A percentile compares a stretch with the other conserved stretches of the same genome.
Conservation (phyloP, 2,113 vertebrate species). For the Sula dactylatra region DNA sequence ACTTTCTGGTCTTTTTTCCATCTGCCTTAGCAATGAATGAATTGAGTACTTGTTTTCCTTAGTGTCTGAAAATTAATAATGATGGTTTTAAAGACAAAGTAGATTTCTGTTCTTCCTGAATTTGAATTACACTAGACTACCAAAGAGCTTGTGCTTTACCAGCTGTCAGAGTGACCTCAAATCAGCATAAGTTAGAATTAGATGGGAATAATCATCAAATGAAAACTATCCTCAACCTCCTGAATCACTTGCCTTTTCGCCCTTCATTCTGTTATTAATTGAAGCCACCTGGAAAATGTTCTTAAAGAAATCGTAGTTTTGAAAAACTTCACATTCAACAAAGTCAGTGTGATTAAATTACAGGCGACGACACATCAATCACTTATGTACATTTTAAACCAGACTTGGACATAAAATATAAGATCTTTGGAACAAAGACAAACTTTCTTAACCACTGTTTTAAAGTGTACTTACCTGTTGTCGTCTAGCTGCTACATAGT, state of each 20-base stretch:
- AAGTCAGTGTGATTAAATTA: not conserved
- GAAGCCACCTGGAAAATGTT: not conserved
- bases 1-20: not conserved
- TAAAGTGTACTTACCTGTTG: constrained; percentile 83
- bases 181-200: not conserved
- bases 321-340: not conserved
- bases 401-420: not conserved
- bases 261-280: not conserved
- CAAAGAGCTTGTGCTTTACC: not conserved
- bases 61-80: not conserved
- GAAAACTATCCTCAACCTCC: not conserved
- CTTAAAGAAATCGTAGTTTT: not conserved
- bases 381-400: not conserved
- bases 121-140: not conserved
- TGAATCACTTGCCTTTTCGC: not conserved
- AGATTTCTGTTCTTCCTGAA: not conserved
- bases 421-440: not conserved
- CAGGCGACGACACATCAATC: not conserved
- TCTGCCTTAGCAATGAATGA: not conserved
- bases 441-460: not conserved
- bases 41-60: not conserved
- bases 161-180: not conserved
- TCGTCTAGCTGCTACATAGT: constrained; percentile 94
- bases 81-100: not conserved
- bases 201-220: not conserved